Conservation (phyloP, 1,140 invertebrate species). For the Drosophila suzukii region DNA sequence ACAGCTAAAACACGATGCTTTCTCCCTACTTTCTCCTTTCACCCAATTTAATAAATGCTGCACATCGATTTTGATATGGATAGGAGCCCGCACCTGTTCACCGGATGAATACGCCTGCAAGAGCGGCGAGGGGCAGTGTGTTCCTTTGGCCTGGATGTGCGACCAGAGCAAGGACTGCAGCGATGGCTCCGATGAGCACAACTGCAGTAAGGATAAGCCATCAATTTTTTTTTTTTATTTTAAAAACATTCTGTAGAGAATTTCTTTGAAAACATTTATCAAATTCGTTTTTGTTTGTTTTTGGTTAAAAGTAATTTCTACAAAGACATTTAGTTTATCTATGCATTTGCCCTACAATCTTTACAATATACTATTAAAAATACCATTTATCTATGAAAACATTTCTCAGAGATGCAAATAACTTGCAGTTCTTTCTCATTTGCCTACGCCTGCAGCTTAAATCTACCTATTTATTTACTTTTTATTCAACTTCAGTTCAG, state of each 20-base stretch:
- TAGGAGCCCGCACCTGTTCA: constrained; percentile 90
- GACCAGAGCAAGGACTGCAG: constrained; percentile 94
- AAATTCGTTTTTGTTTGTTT: not conserved
- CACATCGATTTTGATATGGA: constrained; percentile 83
- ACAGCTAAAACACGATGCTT: constrained; percentile 9
- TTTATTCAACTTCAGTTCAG: constrained; percentile 6
- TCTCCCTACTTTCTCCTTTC: constrained; percentile 10
- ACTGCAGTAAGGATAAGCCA: constrained; percentile 91
- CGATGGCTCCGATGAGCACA: constrained; percentile 94
- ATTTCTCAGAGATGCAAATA: not conserved
- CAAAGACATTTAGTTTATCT: not conserved
- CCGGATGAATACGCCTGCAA: constrained; percentile 95
- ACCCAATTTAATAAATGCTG: constrained; percentile 15
- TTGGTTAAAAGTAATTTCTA: not conserved
- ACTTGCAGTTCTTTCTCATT: not conserved
- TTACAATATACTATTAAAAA: not conserved
- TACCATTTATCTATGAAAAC: not conserved
- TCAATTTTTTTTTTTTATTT: constrained; percentile 40
- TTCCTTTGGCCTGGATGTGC: constrained; percentile 96
- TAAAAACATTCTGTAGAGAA: constrained; percentile 23
- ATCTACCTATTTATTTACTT: constrained; percentile 14
- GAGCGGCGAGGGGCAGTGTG: constrained; percentile 91
- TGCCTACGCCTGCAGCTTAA: not conserved
- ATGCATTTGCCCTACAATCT: not conserved
- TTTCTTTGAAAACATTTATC: not conserved